Percentiles rank a stretch among this genome's conserved stretches.
Evolutionary conservation across 2,797 vertebrate genomes (phyloP).

Genomic region (Notoglanidium macrostoma): DNA sequence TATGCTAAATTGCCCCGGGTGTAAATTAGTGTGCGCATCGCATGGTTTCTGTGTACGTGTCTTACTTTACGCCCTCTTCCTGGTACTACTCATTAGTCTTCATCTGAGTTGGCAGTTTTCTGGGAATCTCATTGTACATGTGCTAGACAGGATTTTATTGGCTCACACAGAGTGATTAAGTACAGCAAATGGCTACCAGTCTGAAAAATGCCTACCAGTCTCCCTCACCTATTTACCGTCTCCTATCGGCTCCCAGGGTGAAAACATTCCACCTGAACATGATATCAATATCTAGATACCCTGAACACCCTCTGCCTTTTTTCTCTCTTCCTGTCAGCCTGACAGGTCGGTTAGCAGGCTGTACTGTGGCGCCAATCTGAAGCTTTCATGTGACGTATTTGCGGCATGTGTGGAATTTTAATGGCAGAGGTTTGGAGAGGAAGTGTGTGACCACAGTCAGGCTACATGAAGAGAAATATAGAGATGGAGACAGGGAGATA

Average conservation of each 20-base stretch:
- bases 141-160: conserved; percentile 24
- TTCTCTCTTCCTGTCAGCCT: conserved; percentile 43
- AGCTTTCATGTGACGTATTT: conserved; percentile 33
- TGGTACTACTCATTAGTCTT: not conserved
- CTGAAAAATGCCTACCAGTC: not conserved
- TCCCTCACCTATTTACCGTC: conserved; percentile 62
- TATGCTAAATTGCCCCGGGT: not conserved
- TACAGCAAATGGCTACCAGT: conserved; percentile 53
- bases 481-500: not conserved
- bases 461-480: not conserved
- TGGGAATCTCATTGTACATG: not conserved
- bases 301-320: not conserved
- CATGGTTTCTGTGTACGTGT: not conserved
- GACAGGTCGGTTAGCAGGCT: conserved; percentile 29
- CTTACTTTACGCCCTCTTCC: not conserved
- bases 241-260: conserved; percentile 60
- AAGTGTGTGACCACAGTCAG: conserved; percentile 19
- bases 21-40: not conserved
- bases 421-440: conserved; percentile 9
- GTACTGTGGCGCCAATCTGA: not conserved
- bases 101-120: not conserved
- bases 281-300: not conserved
- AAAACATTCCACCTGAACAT: conserved; percentile 53
- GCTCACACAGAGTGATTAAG: conserved; percentile 50
- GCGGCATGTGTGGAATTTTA: conserved; percentile 30